phyloP scores from a whole-genome alignment of 2,888 invertebrate genomes.

The Acanthosepion pharaonis region DNA sequence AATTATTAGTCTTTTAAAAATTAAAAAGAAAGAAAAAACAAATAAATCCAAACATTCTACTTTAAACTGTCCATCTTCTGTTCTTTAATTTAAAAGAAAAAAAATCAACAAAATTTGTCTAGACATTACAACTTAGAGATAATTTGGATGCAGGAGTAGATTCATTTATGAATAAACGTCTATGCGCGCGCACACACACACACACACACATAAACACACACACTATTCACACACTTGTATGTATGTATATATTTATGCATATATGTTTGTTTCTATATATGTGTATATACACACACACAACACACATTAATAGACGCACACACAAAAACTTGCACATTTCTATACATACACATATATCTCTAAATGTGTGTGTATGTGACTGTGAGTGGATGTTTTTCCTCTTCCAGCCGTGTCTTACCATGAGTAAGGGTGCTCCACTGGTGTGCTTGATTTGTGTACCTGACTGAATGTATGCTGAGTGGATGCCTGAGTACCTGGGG shows the following conservation, averaged over 20 bases:
- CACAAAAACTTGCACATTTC: conserved; percentile 24
- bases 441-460: not conserved
- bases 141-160: conserved; percentile 33
- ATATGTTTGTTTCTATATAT: conserved; percentile 34
- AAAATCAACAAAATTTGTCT: not conserved
- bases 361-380: conserved; percentile 34
- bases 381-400: conserved; percentile 16
- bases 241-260: conserved; percentile 17
- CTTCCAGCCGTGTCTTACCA: conserved; percentile 33
- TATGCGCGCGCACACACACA: conserved; percentile 14
- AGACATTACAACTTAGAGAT: not conserved
- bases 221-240: not conserved
- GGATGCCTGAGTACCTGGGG: conserved; percentile 33
- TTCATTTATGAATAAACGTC: conserved; percentile 33
- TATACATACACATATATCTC: not conserved
- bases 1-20: not conserved
- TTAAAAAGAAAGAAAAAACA: too few species aligned
- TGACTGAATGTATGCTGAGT: conserved; percentile 33
- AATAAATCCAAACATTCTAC: not conserved
- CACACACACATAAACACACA: not conserved
- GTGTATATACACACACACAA: not conserved
- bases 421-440: conserved; percentile 33
- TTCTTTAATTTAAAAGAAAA: not conserved
- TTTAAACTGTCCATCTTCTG: not conserved
- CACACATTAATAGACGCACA: not conserved